These are phyloP conservation scores for Ormyrus rosae DNA, from an alignment of 2,888 invertebrate genomes.

Conservation along the genomic window DNA sequence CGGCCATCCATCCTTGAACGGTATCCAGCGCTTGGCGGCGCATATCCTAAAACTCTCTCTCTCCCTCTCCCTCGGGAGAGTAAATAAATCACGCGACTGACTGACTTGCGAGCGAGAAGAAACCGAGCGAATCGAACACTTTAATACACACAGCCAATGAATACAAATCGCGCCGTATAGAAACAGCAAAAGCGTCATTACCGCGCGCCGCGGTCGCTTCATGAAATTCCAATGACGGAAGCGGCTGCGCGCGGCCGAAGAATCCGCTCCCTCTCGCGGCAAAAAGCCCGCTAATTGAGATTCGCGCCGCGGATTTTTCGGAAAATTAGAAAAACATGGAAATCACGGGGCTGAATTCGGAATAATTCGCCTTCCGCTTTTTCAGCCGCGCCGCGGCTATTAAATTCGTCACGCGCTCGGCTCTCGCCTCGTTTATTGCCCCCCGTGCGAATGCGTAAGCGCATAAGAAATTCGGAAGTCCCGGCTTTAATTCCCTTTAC, in stretches of 20 bases:
- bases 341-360: not conserved
- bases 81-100: slow-evolving; percentile 50
- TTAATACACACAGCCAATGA: slow-evolving; percentile 41
- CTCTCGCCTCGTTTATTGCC: not conserved
- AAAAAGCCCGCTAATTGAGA: slow-evolving; percentile 45
- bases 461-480: too few species aligned
- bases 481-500: too few species aligned
- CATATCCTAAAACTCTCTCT: slow-evolving; percentile 13
- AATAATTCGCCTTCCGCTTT: slow-evolving; percentile 3
- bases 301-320: not conserved
- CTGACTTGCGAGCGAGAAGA: slow-evolving; percentile 33
- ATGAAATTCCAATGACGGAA: slow-evolving; percentile 48
- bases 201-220: slow-evolving; percentile 19
- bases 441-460: not conserved
- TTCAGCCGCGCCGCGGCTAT: slow-evolving; percentile 4
- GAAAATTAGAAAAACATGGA: slow-evolving; percentile 2
- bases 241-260: not conserved
- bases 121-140: slow-evolving; percentile 25
- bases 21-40: not conserved
- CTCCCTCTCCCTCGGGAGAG: not conserved
- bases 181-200: slow-evolving; percentile 41
- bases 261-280: not conserved
- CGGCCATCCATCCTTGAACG: not conserved
- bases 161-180: slow-evolving; percentile 38
- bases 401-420: not conserved